Base-by-base conservation (phyloP, 2,888 invertebrate genomes). In the Pseudoips prasinana region DNA sequence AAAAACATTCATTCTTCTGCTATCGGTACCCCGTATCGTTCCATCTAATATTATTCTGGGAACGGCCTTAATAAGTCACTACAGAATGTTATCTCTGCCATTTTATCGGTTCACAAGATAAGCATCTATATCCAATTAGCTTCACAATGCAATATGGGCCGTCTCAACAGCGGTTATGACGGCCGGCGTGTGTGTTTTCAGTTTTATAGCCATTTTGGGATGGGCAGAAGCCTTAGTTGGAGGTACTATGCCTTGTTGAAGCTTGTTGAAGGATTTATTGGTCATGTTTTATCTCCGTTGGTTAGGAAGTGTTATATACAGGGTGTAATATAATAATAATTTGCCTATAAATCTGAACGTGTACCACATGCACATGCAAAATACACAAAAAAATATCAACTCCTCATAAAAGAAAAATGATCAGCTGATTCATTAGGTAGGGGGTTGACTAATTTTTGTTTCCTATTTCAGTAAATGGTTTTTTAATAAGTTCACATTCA, bases 21-120 rank as follows among this genome's bases (percentile, higher is more conserved):
- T 41, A 39, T 54, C 74, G 53, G 58, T 75, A 57, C 70, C 45
- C 19, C 78, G 74, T 88, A 88, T 88, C 88, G 73, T 63, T 47
- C 78, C 73, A 89, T 89, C 89, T 89, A 89, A 89, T 89, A 89
- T 89, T 89, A 89, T 89, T 89, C 89, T 89, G 89, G 88, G 89
- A 89, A 89, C 88, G 86, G 81, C 89, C 89, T 89, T 89, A 89
- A 89, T 89, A 89, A 89, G 89, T 89, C 89, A 89, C 81, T 86
- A 88, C 86, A 89, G 89, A 89, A 89, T 89, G 89, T 89, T 89
- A 89, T 89, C 89, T 89, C 78, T 80, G 78, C 81, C 88, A 88
- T 89, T 89, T 89, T 89, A 89, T 89, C 89, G 74, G 77, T 61
- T 63, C 67, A 46, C 39, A 58, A 66, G 89, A 89, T 89, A 84